Conservation (phyloP, 2,113 vertebrate species). For the Leptobrachium leishanense region DNA sequence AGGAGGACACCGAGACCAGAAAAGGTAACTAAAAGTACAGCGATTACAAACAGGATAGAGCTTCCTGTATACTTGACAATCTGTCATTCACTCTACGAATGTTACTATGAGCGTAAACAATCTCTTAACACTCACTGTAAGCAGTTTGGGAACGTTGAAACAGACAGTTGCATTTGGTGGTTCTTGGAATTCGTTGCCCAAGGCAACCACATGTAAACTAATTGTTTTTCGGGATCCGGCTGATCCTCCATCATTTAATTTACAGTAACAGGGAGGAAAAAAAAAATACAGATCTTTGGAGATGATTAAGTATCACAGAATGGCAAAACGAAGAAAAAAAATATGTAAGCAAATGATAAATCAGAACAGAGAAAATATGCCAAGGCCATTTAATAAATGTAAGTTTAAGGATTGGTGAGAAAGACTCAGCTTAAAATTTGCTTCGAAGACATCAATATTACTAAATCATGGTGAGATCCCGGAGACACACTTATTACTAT, state of each 20-base stretch:
- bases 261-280: not conserved
- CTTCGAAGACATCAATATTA: not conserved
- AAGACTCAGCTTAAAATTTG: not conserved
- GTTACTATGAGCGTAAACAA: too few relatives aligned
- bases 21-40: too few relatives aligned
- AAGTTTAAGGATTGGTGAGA: not conserved
- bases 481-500: conserved; percentile 1
- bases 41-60: too few relatives aligned
- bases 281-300: not conserved
- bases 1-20: too few relatives aligned
- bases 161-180: too few relatives aligned
- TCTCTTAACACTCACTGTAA: too few relatives aligned
- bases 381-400: conserved; percentile 5
- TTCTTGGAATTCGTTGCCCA: too few relatives aligned
- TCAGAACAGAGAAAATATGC: conserved; percentile 15
- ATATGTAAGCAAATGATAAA: conserved; percentile 1
- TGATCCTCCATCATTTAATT: not conserved
- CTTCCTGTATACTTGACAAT: too few relatives aligned
- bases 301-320: conserved; percentile 9
- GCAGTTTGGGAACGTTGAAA: too few relatives aligned
- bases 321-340: not conserved
- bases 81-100: too few relatives aligned
- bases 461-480: not conserved
- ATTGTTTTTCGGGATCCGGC: too few relatives aligned
- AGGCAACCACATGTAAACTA: too few relatives aligned